Evolutionary conservation across 2,797 vertebrate species (phyloP).

Genomic region (Cygnus olor): DNA sequence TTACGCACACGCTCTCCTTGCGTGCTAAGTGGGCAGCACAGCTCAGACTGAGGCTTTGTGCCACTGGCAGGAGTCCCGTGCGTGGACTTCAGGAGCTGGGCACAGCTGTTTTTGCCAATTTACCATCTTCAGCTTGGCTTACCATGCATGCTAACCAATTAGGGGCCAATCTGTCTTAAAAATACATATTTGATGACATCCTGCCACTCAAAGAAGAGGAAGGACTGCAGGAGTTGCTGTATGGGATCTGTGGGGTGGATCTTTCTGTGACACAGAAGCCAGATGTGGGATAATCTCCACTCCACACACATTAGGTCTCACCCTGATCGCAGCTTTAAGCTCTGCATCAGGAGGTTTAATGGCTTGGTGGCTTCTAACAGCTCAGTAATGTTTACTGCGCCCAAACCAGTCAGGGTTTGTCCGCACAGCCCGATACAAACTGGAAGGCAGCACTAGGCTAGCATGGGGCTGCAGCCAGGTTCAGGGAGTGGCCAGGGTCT

Average conservation of each 20-base stretch:
- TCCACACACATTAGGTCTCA: neutral
- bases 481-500: neutral
- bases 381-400: neutral
- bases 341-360: conserved; percentile 39
- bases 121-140: neutral
- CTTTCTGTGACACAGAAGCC: neutral
- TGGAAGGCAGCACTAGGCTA: neutral
- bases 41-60: neutral
- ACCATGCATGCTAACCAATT: neutral
- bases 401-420: neutral
- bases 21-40: rapidly evolving
- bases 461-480: neutral
- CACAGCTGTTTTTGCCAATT: neutral
- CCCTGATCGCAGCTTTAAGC: conserved; percentile 46
- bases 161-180: neutral
- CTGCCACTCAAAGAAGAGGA: conserved; percentile 1
- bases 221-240: neutral
- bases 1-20: rapidly evolving
- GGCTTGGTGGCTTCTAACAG: conserved; percentile 20
- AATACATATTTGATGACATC: conserved; percentile 10
- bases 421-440: neutral
- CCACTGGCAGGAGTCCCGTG: neutral
- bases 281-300: conserved; percentile 41
- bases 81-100: neutral
- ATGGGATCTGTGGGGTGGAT: neutral